These are phyloP conservation scores for Zophobas morio DNA, from an alignment of 1,140 invertebrate genomes.

Conservation along the genomic window DNA sequence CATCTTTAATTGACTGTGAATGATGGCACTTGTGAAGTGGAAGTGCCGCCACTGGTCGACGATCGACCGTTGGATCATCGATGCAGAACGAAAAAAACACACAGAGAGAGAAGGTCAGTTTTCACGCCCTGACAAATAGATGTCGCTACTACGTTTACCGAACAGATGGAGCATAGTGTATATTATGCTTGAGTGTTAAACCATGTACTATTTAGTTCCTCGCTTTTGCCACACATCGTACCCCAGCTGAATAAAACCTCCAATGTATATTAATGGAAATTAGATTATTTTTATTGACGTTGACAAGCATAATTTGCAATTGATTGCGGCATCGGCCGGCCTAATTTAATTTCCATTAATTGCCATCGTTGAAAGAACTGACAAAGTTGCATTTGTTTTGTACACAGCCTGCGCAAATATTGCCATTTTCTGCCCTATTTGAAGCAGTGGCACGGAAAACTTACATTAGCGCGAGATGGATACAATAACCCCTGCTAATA, in stretches of 20 bases:
- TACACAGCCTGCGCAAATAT: constrained; percentile 14
- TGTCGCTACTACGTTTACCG: too few relatives aligned
- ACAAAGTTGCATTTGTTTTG: not conserved
- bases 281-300: constrained; percentile 16
- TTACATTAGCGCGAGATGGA: constrained; percentile 5
- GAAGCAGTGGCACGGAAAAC: constrained; percentile 47
- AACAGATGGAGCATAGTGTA: too few relatives aligned
- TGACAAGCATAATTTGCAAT: not conserved
- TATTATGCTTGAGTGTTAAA: too few relatives aligned
- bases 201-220: too few relatives aligned
- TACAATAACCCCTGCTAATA: constrained; percentile 39
- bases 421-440: constrained; percentile 52
- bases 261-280: constrained; percentile 27
- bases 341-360: constrained; percentile 27
- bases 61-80: not conserved
- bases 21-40: constrained; percentile 15
- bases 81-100: too few relatives aligned
- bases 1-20: constrained; percentile 46
- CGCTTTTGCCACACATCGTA: too few relatives aligned
- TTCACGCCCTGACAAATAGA: too few relatives aligned
- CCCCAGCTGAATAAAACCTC: not conserved
- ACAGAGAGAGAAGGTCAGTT: too few relatives aligned
- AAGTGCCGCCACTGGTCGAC: not conserved
- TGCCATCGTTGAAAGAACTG: not conserved
- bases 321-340: not conserved